Evolutionary conservation across 37 sponge, comb jelly and placozoan genomes (phyloP), one percentile per base, ranked within the genome.

Genomic region (Chondrilla cf. caribensis): DNA sequence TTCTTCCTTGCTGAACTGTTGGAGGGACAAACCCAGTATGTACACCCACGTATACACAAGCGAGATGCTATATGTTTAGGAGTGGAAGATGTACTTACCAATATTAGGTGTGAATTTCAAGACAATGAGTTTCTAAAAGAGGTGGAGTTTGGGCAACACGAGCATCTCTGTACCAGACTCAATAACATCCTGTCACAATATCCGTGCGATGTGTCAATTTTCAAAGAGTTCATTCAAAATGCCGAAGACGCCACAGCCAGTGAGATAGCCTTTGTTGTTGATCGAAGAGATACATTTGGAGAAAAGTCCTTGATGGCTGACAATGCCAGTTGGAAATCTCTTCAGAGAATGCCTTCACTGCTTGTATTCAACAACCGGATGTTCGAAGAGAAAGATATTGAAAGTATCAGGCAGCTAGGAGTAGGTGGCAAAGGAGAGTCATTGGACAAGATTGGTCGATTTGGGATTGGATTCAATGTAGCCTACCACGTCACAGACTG

Each of bases 401-500:
- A 77, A 83, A 89, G 95, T 8, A 88, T 94, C 36, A 44, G 62
- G 32, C 62, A 84, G 58, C 82, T 94, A 60, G 95, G 95, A 24
- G 86, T 76, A 83, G 95, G 95, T 22, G 81, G 87, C n/a, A 94
- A 94, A 75, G 71, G 71, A 29, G 72, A 78, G n/a, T 77, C 87
- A 0, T 17, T 71, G 60, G 87, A 82, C 21, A 66, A 58, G 38
- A 94, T 90, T 77, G 95, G 95, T 6, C 81, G 87, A 21, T 94
- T 89, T 88, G 95, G 95, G 41, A 86, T 94, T 47, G 95, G 95
- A 22, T 94, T 94, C 78, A 94, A 94, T 90, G 91, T 87, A 5
- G 91, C 87, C 3, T 94, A 94, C 54, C 91, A 94, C 79, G 64
- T 94, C 35, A 94, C 91, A 54, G 95, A 94, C 55, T 94, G 95